Conservation (phyloP, 2,888 invertebrate species). For the Ptilodon capucinus region DNA sequence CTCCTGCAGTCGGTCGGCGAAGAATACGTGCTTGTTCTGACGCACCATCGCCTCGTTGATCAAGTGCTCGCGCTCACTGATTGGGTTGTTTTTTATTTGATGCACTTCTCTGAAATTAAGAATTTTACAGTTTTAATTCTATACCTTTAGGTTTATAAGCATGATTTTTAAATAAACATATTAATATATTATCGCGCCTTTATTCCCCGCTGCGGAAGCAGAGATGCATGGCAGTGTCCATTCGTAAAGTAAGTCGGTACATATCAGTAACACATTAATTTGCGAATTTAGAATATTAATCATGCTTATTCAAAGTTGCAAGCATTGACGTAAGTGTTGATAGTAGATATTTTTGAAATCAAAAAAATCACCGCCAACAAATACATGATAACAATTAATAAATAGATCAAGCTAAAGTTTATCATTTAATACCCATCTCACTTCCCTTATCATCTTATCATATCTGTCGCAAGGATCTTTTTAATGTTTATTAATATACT, state of each 20-base stretch:
- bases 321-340: conserved; percentile 5
- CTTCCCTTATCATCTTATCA: conserved; percentile 49
- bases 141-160: too few species aligned
- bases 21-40: conserved; percentile 84
- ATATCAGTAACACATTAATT: background rate
- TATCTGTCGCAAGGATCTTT: conserved; percentile 49
- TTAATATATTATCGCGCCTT: too few species aligned
- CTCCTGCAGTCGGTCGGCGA: conserved; percentile 87
- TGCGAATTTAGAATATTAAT: background rate
- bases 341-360: conserved; percentile 32
- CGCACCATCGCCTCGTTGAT: conserved; percentile 79
- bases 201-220: too few species aligned
- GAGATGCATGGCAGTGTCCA: too few species aligned
- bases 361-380: conserved; percentile 56
- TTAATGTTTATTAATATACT: conserved; percentile 21
- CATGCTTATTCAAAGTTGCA: background rate
- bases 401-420: conserved; percentile 43
- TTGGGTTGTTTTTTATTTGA: conserved; percentile 73
- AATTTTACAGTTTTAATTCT: background rate
- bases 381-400: conserved; percentile 44
- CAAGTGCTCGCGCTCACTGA: conserved; percentile 70
- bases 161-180: too few species aligned
- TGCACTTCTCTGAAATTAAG: conserved; percentile 78
- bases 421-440: conserved; percentile 50
- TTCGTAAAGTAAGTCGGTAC: too few species aligned